phyloP scores from a whole-genome alignment of 2,113 vertebrate genomes.

The Varanus salvator region DNA sequence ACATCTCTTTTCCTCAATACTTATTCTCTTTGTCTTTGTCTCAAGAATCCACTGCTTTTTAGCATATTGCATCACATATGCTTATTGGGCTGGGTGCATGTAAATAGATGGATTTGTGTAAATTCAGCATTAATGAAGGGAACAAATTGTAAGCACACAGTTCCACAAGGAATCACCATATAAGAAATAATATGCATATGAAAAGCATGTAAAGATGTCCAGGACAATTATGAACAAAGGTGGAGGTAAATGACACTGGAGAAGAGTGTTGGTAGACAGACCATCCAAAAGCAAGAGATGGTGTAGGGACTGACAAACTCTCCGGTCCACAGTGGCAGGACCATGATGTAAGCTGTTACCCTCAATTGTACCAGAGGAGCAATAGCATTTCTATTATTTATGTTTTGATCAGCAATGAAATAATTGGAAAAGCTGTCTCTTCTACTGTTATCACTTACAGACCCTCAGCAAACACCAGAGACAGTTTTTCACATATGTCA shows the following conservation, averaged over 20 bases:
- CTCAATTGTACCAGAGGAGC: not conserved
- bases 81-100: not conserved
- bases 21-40: not conserved
- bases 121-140: not conserved
- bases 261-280: not conserved
- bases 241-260: not conserved
- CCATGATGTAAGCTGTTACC: not conserved
- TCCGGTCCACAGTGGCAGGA: not conserved
- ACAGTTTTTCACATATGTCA: not conserved
- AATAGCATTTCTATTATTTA: not conserved
- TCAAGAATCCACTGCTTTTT: not conserved
- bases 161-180: not conserved
- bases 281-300: not conserved
- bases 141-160: not conserved
- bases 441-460: not conserved
- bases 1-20: not conserved
- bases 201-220: not conserved
- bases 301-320: not conserved
- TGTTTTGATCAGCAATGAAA: constrained; percentile 30
- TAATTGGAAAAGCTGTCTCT: constrained; percentile 9
- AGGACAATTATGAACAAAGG: not conserved
- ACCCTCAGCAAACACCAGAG: constrained; percentile 12
- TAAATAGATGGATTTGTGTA: not conserved
- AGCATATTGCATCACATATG: not conserved
- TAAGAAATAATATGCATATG: not conserved